Evolutionary conservation across 2,888 invertebrate species (phyloP), one percentile per base, ranked within the genome.

Genomic region (Bruchidius siliquastri): DNA sequence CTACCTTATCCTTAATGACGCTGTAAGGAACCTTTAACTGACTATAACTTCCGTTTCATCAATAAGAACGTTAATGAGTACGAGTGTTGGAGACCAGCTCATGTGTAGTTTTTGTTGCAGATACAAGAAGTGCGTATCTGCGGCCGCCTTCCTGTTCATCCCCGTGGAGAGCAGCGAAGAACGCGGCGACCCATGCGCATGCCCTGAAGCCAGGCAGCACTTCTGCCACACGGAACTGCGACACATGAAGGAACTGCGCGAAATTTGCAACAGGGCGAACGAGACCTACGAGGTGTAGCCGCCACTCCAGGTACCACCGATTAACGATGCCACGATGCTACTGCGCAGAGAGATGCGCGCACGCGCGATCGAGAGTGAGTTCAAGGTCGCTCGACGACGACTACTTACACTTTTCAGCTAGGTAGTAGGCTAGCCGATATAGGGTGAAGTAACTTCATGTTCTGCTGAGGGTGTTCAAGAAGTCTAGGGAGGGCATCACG

Each of bases 181-280:
- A 21, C 70, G 49, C 67, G 21, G 71, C 0, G 71, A 76, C 67
- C 73, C 68, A 22, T 76, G 77, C 72, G 69, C 70, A 67, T 77
- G 78, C 22, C 76, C 75, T 1, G 78, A 72, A 20, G 75, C 75
- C 2, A 70, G 72, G 22, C 20, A 68, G 49, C 67, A 73, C 22
- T 73, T 75, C 26, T 75, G 75, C 67, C 69, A 69, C 21, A 73
- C 73, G 4, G 72, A 75, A 26, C 72, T 75, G 70, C 71, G 73
- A 13, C 70, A 72, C n/a, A 75, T 75, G 73, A 49, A 32, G 21
- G 75, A 75, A 69, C 49, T 75, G 66, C 70, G 72, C 20, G 71
- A 72, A n/a, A 69, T 73, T 18, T 75, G 75, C 71, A 73, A 21
- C 68, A 68, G 68, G 68, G 21, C 68, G 68, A 68, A 68, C 68